Conservation (phyloP, 2,888 invertebrate species). For the Phoronis australis region DNA sequence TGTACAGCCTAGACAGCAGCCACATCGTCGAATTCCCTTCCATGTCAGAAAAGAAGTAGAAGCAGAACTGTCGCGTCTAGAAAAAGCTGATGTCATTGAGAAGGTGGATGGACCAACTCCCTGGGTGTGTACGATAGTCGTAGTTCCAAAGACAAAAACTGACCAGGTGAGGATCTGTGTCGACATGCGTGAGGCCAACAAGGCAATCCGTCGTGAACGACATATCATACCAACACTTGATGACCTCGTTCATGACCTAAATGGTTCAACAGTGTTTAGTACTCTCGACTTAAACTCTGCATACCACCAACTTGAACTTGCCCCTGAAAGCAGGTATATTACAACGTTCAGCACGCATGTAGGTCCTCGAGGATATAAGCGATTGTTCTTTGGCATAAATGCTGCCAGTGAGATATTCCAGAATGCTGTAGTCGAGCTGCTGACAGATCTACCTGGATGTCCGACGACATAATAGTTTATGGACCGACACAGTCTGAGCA, state of each 20-base stretch:
- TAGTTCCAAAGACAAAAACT: conserved; percentile 21
- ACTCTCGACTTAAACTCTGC: conserved; percentile 17
- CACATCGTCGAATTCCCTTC: conserved; percentile 19
- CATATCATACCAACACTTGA: conserved; percentile 22
- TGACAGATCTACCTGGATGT: conserved; percentile 4
- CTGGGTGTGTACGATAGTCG: conserved; percentile 27
- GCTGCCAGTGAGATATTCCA: conserved; percentile 9
- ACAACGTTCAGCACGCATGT: conserved; percentile 19
- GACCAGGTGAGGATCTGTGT: conserved; percentile 20
- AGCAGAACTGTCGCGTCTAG: conserved; percentile 19
- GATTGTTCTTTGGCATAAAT: conserved; percentile 10
- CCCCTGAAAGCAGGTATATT: conserved; percentile 13
- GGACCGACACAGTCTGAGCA: conserved; percentile 5
- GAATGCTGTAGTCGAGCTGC: conserved; percentile 1
- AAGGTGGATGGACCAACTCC: conserved; percentile 25
- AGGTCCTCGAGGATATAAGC: conserved; percentile 14
- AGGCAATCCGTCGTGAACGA: too few species aligned
- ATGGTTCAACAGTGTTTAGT: conserved; percentile 14
- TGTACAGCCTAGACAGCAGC: conserved; percentile 13
- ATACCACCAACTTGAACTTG: conserved; percentile 16
- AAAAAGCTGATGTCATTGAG: conserved; percentile 26
- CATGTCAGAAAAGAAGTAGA: conserved; percentile 18
- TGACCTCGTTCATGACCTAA: conserved; percentile 18
- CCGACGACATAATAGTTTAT: conserved; percentile 11
- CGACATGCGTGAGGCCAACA: too few species aligned